These are phyloP conservation scores for Sphyrna mokarran DNA, from an alignment of 2,113 vertebrate species.

Conservation along the genomic window DNA sequence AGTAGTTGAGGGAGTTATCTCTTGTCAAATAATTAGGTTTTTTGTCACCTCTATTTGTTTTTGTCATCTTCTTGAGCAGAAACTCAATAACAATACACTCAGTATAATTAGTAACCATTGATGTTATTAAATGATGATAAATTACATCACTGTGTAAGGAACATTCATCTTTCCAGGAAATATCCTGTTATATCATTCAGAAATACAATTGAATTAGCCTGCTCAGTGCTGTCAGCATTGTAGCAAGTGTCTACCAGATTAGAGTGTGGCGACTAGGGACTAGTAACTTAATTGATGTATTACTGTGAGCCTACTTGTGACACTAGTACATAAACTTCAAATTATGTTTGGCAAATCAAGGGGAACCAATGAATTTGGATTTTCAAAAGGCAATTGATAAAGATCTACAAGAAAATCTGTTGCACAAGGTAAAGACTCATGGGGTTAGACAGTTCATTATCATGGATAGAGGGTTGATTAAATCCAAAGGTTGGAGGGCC, in stretches of 20 bases:
- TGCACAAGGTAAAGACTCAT: too few relatives aligned
- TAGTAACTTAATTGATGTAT: too few relatives aligned
- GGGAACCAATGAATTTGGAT: too few relatives aligned
- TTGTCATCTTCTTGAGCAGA: neutral
- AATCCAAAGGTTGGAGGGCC: too few relatives aligned
- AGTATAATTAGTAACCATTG: neutral
- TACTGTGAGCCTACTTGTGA: too few relatives aligned
- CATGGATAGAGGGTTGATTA: too few relatives aligned
- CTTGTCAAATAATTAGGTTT: neutral
- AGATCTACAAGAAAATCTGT: too few relatives aligned
- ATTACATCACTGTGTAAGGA: neutral
- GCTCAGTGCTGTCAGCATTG: neutral
- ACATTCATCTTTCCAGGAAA: constrained; percentile 11
- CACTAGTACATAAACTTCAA: too few relatives aligned
- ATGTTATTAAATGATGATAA: constrained; percentile 1
- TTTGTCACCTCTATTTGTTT: neutral
- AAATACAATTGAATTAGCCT: neutral
- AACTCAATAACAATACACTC: constrained; percentile 6
- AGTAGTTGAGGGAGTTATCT: neutral
- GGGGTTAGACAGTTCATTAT: too few relatives aligned
- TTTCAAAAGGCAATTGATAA: too few relatives aligned
- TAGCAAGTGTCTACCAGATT: neutral
- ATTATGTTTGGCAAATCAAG: too few relatives aligned
- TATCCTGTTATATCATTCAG: neutral
- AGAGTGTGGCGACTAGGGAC: too few relatives aligned